Evolutionary conservation across 92 coral and sea anemone genomes (phyloP).

Genomic region (Blastomussa wellsi): DNA sequence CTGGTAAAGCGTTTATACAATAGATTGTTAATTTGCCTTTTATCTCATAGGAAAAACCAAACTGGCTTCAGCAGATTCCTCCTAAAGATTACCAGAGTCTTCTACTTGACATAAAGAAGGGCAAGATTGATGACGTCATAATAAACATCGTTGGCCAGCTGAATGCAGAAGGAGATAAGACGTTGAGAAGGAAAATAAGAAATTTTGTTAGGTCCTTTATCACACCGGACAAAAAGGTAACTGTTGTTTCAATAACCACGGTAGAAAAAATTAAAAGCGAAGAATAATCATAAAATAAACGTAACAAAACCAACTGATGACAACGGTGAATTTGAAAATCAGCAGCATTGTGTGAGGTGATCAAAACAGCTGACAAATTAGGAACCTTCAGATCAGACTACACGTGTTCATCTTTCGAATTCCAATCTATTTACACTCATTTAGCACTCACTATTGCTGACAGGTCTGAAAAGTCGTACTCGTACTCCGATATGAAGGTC

Average conservation of each 20-base stretch:
- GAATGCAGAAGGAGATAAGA: background rate
- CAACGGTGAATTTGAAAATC: too few species aligned
- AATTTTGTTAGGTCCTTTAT: constrained; percentile 11
- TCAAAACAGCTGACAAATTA: too few species aligned
- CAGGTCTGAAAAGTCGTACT: too few species aligned
- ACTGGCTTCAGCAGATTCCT: background rate
- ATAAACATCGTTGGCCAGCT: background rate
- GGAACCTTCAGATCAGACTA: too few species aligned
- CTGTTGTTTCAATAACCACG: background rate
- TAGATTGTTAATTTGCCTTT: background rate
- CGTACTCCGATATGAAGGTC: too few species aligned
- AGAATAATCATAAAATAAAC: too few species aligned
- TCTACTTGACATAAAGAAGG: background rate
- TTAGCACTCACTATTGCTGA: too few species aligned
- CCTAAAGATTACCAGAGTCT: background rate
- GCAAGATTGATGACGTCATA: background rate
- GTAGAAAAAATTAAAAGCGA: background rate
- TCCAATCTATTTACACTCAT: too few species aligned
- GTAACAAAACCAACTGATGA: too few species aligned
- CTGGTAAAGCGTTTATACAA: background rate
- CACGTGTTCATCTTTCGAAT: too few species aligned
- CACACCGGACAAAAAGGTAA: background rate
- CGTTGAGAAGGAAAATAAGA: constrained; percentile 3
- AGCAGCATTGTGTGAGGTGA: too few species aligned
- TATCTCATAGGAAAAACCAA: background rate